These are phyloP conservation scores for Suricata suricatta DNA, from an alignment of 2,113 vertebrate species.

Conservation along the genomic window DNA sequence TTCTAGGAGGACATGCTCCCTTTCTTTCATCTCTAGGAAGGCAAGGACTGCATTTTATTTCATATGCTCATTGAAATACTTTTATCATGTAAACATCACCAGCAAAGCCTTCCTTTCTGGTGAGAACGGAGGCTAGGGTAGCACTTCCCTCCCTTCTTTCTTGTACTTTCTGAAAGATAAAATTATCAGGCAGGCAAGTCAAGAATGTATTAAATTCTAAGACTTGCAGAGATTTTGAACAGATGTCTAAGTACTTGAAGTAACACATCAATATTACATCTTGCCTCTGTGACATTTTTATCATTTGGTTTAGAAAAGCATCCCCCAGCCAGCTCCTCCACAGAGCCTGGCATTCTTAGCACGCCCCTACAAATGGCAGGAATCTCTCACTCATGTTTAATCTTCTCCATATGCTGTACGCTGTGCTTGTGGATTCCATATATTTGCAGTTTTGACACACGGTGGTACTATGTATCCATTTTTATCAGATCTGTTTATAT, in stretches of 20 bases:
- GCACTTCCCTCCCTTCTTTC: neutral
- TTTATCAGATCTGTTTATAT: conserved; percentile 27
- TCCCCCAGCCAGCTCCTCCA: neutral
- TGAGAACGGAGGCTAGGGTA: conserved; percentile 2
- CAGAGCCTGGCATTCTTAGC: conserved; percentile 26
- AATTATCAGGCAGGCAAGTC: conserved; percentile 32
- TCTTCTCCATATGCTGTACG: neutral
- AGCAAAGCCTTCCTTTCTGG: neutral
- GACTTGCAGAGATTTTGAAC: conserved; percentile 43
- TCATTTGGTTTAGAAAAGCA: conserved; percentile 39
- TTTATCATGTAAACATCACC: conserved; percentile 25
- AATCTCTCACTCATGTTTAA: neutral
- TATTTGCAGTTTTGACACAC: conserved; percentile 44
- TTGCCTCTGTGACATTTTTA: conserved; percentile 53
- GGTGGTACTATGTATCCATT: conserved; percentile 8
- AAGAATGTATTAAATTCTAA: conserved; percentile 32
- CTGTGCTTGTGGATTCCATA: neutral
- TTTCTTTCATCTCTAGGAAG: conserved; percentile 45
- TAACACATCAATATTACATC: neutral
- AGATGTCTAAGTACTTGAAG: conserved; percentile 40
- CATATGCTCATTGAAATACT: neutral
- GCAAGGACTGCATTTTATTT: conserved; percentile 7
- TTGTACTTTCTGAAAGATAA: conserved; percentile 29
- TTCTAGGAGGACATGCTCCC: neutral
- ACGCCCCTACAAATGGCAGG: neutral